Evolutionary conservation across 2,888 invertebrate species (phyloP), one percentile per base, ranked within the genome.

Genomic region (Lithophane socia): DNA sequence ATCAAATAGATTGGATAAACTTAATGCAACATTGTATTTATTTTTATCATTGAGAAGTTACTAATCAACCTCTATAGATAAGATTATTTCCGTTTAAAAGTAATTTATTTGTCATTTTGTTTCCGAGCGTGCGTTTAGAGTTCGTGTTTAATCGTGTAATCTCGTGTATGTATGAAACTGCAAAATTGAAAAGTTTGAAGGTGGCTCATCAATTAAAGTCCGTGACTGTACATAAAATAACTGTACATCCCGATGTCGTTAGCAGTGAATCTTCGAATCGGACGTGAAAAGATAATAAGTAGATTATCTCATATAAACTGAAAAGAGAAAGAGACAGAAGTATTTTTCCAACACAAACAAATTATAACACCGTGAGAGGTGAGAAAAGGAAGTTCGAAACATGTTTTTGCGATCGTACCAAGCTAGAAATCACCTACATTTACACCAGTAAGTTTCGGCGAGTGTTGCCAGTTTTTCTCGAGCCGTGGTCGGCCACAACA

Each of bases 381-480:
- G 21, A 44, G 5, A 44, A 24, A 37, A 16, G 12, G 5, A 61
- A 47, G 16, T 42, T 4, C 4, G 3, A 21, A 52, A 44, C 21
- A 16, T 5, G 44, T 52, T 44, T 37, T 77, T 66, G 29, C 18
- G 18, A 21, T 54, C 10, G n/a, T 49, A 52, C 16, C 42, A 5
- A 56, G 18, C 75, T 29, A 37, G 56, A 37, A 74, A 73, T 44
- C 24, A 67, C 54, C 21, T 24, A 54, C 16, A 10, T 75, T 60
- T 44, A 42, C 21, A 29, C 60, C 5, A 73, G 29, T 52, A 56
- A 71, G 49, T 85, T 67, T 13, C 54, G 2, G 69, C 7, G 47
- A 61, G 78, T 71, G 83, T 71, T 77, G 86, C 73, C 79, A 86
- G 78, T 71, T 86, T 83, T 86, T 86, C 69, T 70, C 12, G 58